Conservation (phyloP, 2,888 invertebrate species). For the Euplexia lucipara region DNA sequence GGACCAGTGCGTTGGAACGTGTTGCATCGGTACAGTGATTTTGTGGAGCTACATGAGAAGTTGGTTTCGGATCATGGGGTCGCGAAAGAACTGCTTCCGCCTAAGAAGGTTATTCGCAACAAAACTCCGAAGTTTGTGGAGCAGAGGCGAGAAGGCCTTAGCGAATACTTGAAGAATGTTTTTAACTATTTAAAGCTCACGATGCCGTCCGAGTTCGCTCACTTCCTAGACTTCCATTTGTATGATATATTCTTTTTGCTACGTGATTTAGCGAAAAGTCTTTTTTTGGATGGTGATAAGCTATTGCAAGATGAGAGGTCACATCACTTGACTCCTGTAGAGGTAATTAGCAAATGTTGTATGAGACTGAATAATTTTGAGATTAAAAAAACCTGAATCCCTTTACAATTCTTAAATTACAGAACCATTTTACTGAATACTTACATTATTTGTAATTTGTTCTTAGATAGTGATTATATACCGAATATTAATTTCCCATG, state of each 20-base stretch:
- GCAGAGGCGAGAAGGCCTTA: conserved; percentile 94
- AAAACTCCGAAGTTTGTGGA: conserved; percentile 97
- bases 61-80: conserved; percentile 95
- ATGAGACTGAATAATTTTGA: no score
- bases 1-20: conserved; percentile 95
- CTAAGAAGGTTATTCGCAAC: conserved; percentile 98
- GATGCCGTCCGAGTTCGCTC: conserved; percentile 95
- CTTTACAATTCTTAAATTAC: neutral
- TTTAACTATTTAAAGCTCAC: conserved; percentile 94
- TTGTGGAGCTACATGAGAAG: conserved; percentile 96
- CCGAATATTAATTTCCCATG: neutral
- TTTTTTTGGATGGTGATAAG: conserved; percentile 94
- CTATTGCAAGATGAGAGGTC: conserved; percentile 92
- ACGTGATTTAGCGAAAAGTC: conserved; percentile 95
- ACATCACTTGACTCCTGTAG: conserved; percentile 94
- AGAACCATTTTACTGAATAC: neutral
- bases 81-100: conserved; percentile 96
- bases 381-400: no score
- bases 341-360: conserved; percentile 89
- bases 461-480: conserved; percentile 3
- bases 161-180: conserved; percentile 95
- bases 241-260: conserved; percentile 97
- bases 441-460: no score
- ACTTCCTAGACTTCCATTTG: conserved; percentile 96
- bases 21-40: conserved; percentile 97